Conservation (phyloP, 1,140 invertebrate genomes). For the Orussus abietinus region DNA sequence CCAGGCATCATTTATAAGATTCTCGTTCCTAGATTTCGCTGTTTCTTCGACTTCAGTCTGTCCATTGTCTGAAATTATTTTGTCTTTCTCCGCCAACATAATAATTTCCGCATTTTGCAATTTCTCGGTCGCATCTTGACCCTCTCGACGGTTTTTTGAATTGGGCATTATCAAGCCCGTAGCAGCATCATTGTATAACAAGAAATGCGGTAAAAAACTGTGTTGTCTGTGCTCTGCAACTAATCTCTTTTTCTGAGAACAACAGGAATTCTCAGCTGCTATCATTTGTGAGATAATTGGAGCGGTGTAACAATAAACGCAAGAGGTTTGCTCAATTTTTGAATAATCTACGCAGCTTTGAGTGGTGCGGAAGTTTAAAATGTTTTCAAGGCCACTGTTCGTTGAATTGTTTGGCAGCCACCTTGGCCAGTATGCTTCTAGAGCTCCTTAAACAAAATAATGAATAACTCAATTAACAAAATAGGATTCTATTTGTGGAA, state of each 20-base stretch:
- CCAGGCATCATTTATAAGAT: conserved; percentile 27
- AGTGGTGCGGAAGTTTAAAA: conserved; percentile 29
- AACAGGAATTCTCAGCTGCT: conserved; percentile 2
- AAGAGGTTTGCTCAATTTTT: conserved; percentile 37
- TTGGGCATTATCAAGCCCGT: too few relatives aligned
- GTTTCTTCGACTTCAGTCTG: too few relatives aligned
- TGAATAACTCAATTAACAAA: background rate
- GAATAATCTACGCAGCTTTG: conserved; percentile 27
- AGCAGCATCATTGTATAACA: conserved; percentile 29
- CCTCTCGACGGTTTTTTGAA: too few relatives aligned
- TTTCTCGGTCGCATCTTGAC: too few relatives aligned
- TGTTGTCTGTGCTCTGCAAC: conserved; percentile 29
- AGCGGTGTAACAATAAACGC: conserved; percentile 35
- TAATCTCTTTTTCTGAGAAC: conserved; percentile 22
- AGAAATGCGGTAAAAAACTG: conserved; percentile 27
- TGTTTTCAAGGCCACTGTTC: conserved; percentile 27
- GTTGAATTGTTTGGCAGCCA: conserved; percentile 18
- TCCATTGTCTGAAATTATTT: too few relatives aligned
- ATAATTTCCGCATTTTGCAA: too few relatives aligned
- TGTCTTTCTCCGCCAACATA: too few relatives aligned
- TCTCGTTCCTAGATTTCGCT: too few relatives aligned
- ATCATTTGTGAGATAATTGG: conserved; percentile 30
- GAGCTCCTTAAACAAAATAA: conserved; percentile 22
- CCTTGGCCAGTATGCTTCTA: conserved; percentile 30
- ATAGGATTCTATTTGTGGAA: background rate